Evolutionary conservation across 1,140 invertebrate species (phyloP), one percentile per base, ranked within the genome.

Genomic region (Dufourea novaeangliae): DNA sequence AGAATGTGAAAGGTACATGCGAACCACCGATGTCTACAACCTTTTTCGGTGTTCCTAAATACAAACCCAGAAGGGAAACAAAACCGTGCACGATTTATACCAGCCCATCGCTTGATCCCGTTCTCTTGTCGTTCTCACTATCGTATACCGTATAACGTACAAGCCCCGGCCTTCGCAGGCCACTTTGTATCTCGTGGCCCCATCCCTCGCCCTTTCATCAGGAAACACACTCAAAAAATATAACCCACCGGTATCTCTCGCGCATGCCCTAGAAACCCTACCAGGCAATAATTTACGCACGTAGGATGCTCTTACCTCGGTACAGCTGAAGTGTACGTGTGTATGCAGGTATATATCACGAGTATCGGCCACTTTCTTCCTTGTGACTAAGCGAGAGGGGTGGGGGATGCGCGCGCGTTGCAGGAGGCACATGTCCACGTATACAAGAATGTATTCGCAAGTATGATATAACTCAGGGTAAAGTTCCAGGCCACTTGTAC

Each of bases 401-500:
- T 27, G 59, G 11, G 52, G 12, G 12, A 17, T 77, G 61, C 64
- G 61, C 54, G 37, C 52, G 29, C 66, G n/a, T 14, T 41, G 56
- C 37, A 39, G 32, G 66, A 70, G 70, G 50, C 74, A 75, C 74
- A 73, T 82, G 82, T 83, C 75, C 80, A 79, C 80, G 80, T 82
- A 68, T 71, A 70, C 80, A 71, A 74, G 78, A 84, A 80, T 84
- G 82, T 79, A 84, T 84, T 68, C 61, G 76, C 80, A 79, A 88
- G 84, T 87, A 86, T 84, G 79, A 86, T 83, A 88, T 88, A 88
- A 88, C 85, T 88, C 87, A 88, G 77, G 78, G 61, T 83, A 84
- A 87, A 88, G 83, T 88, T 88, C 82, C 84, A 85, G 84, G 78
- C 87, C 87, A 87, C 87, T 88, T 84, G 87, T 85, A 80, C 82